Conservation (phyloP, 1,140 invertebrate genomes). For the Trichomalopsis sarcophagae region DNA sequence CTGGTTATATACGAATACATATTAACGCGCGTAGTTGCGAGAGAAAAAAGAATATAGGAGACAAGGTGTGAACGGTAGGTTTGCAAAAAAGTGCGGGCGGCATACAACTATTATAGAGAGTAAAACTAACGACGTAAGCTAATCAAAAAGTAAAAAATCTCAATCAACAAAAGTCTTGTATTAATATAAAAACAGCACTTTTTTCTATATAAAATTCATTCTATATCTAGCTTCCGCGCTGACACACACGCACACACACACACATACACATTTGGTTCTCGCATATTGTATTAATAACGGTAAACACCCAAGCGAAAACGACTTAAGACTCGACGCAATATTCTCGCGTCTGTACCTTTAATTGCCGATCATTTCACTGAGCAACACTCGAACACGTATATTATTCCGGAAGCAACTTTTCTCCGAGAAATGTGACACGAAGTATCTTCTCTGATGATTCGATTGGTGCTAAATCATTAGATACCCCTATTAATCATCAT, state of each 20-base stretch:
- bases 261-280: not conserved
- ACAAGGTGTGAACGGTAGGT: not conserved
- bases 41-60: not conserved
- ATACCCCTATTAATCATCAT: not conserved
- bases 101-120: not conserved
- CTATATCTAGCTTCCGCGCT: not conserved
- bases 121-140: constrained; percentile 24
- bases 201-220: constrained; percentile 1
- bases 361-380: not conserved
- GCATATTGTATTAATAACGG: not conserved
- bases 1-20: not conserved
- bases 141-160: constrained; percentile 38
- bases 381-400: too few relatives aligned
- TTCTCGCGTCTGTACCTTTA: not conserved
- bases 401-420: too few relatives aligned
- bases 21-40: not conserved
- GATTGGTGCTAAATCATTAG: constrained; percentile 53
- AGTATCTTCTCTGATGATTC: constrained; percentile 43
- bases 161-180: constrained; percentile 14
- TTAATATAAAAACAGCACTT: not conserved
- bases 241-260: not conserved
- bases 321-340: too few relatives aligned
- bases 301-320: not conserved
- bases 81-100: not conserved
- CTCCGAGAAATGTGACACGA: not conserved